Conservation (phyloP, 1,140 invertebrate species). For the Pseudoatta argentina region DNA sequence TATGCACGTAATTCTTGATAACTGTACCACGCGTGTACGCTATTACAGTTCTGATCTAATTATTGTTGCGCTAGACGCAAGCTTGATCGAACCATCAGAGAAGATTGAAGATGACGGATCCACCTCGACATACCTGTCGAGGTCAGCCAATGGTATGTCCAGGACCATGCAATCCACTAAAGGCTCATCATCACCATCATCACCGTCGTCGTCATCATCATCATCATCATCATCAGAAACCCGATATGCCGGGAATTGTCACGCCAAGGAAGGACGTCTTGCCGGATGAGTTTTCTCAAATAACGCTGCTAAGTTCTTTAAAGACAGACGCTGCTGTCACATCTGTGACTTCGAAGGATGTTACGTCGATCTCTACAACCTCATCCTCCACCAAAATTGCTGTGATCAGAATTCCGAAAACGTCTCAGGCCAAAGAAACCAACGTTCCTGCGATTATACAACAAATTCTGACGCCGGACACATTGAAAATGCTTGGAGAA, state of each 20-base stretch:
- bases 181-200: conserved; percentile 20
- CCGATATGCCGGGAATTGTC: background rate
- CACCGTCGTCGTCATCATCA: conserved; percentile 2
- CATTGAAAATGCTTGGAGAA: background rate
- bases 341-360: background rate
- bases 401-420: conserved; percentile 14
- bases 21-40: background rate
- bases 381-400: conserved; percentile 3
- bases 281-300: background rate
- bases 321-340: background rate
- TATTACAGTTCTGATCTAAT: background rate
- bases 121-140: conserved; percentile 47
- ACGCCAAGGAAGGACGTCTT: background rate
- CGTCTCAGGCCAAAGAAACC: background rate
- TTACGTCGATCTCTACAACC: background rate
- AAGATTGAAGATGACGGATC: conserved; percentile 30
- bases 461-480: background rate
- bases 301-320: background rate
- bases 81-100: background rate
- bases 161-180: conserved; percentile 70
- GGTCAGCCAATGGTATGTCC: conserved; percentile 64
- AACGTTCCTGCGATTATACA: background rate
- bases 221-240: conserved; percentile 21
- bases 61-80: background rate
- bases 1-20: background rate